phyloP scores from a whole-genome alignment of 2,113 vertebrate genomes.

The Misgurnus anguillicaudatus region DNA sequence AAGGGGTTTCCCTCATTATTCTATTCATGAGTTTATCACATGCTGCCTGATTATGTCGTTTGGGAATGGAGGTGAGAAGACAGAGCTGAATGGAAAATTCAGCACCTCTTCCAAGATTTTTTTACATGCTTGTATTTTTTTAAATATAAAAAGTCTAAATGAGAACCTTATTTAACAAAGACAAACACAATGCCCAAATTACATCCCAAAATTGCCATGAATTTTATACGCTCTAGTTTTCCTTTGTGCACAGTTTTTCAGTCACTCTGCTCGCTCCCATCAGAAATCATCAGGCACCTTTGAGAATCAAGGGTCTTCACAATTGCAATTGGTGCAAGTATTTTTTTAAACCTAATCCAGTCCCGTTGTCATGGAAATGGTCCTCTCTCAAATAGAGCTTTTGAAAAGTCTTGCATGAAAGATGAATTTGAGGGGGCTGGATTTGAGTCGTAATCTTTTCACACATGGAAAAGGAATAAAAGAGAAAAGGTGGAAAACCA shows the following conservation, averaged over 20 bases:
- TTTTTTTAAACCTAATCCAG: slow-evolving; percentile 65
- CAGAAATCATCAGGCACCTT: slow-evolving; percentile 65
- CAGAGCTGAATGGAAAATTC: slow-evolving; percentile 39
- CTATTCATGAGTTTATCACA: slow-evolving; percentile 52
- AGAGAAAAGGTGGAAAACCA: slow-evolving; percentile 31
- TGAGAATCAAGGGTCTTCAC: slow-evolving; percentile 70
- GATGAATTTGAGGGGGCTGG: slow-evolving; percentile 61
- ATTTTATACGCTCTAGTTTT: slow-evolving; percentile 41
- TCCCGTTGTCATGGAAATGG: slow-evolving; percentile 79
- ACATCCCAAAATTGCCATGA: slow-evolving; percentile 41
- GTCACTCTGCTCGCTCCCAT: slow-evolving; percentile 36
- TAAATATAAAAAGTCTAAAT: slow-evolving; percentile 1
- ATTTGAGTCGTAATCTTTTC: slow-evolving; percentile 67
- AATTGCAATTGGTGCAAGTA: slow-evolving; percentile 65
- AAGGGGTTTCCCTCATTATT: slow-evolving; percentile 50
- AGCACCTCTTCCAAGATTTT: not conserved
- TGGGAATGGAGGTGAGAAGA: slow-evolving; percentile 47
- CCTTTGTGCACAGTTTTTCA: slow-evolving; percentile 40
- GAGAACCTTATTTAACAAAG: not conserved
- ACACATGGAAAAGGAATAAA: slow-evolving; percentile 52
- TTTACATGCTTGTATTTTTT: slow-evolving; percentile 8
- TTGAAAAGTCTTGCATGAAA: slow-evolving; percentile 63
- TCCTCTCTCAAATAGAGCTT: slow-evolving; percentile 62
- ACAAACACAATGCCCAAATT: slow-evolving; percentile 6
- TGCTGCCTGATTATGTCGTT: slow-evolving; percentile 32